Evolutionary conservation across 37 sponge, comb jelly and placozoan genomes (phyloP).

Genomic region (Amphimedon queenslandica): DNA sequence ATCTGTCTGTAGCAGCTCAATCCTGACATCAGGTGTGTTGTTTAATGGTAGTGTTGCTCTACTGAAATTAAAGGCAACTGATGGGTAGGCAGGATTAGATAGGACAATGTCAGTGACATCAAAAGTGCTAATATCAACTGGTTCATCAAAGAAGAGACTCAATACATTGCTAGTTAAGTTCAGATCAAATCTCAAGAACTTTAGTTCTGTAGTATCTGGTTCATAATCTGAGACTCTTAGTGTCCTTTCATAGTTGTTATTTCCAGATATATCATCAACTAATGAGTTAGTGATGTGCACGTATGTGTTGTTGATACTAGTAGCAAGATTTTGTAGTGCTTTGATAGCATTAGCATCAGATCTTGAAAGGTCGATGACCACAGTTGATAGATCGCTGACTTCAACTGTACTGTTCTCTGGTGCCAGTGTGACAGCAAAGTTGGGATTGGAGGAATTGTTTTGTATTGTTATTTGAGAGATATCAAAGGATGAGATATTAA

Average conservation of each 20-base stretch:
- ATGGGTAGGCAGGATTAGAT: slow-evolving; percentile 27
- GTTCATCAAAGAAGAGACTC: slow-evolving; percentile 76
- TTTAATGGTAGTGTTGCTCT: slow-evolving; percentile 10
- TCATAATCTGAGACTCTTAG: slow-evolving; percentile 43
- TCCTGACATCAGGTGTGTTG: slow-evolving; percentile 36
- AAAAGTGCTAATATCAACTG: slow-evolving; percentile 60
- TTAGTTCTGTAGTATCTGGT: slow-evolving; percentile 45
- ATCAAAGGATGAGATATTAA: slow-evolving; percentile 48
- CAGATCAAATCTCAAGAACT: slow-evolving; percentile 51
- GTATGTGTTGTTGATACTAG: slow-evolving; percentile 53
- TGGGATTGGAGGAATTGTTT: slow-evolving; percentile 12
- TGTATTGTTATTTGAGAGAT: slow-evolving; percentile 47
- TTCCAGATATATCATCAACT: slow-evolving; percentile 58
- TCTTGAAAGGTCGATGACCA: slow-evolving; percentile 40
- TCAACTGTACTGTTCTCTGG: neutral
- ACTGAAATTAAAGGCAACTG: slow-evolving; percentile 30
- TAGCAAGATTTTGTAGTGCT: slow-evolving; percentile 58
- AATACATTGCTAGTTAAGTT: slow-evolving; percentile 67
- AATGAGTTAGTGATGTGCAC: slow-evolving; percentile 33
- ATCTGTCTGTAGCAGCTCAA: slow-evolving; percentile 55
- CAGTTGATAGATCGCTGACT: slow-evolving; percentile 21
- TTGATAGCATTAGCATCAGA: slow-evolving; percentile 65
- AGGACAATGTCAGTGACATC: slow-evolving; percentile 63
- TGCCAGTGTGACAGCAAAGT: slow-evolving; percentile 26
- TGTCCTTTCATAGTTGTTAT: slow-evolving; percentile 19